These are phyloP conservation scores for Notodonta ziczac DNA, from an alignment of 2,888 invertebrate genomes.

Conservation along the genomic window DNA sequence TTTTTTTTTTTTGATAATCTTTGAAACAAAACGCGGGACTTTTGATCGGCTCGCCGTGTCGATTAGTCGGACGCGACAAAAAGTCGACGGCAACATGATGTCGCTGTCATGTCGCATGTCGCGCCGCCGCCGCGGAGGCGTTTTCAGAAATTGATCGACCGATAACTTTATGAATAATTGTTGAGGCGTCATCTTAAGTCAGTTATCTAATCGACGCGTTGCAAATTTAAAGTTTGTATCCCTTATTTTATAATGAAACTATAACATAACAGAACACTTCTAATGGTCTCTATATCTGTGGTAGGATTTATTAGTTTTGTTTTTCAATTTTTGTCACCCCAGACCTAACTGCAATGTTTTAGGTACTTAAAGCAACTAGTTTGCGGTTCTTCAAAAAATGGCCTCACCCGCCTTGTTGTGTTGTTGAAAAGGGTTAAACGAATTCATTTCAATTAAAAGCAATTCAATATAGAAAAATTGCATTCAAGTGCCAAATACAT, in stretches of 20 bases:
- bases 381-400: too few relatives aligned
- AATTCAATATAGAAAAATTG: too few relatives aligned
- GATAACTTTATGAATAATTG: conserved; percentile 9
- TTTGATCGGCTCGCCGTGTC: conserved; percentile 21
- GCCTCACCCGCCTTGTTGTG: too few relatives aligned
- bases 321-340: too few relatives aligned
- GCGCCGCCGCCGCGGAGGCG: conserved; percentile 5
- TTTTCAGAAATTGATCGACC: conserved; percentile 7
- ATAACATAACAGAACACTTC: background rate
- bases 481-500: too few relatives aligned
- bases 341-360: too few relatives aligned
- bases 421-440: too few relatives aligned
- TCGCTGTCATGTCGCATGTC: conserved; percentile 10
- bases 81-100: conserved; percentile 7
- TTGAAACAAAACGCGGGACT: conserved; percentile 16
- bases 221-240: background rate
- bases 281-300: too few relatives aligned
- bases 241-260: background rate
- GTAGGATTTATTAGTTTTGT: too few relatives aligned
- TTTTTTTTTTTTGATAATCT: conserved; percentile 6
- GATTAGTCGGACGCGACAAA: conserved; percentile 21
- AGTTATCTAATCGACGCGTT: conserved; percentile 2
- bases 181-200: background rate
- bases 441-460: too few relatives aligned
- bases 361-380: too few relatives aligned